Evolutionary conservation across 2,888 invertebrate genomes (phyloP).

Genomic region (Lithophane leautieri): DNA sequence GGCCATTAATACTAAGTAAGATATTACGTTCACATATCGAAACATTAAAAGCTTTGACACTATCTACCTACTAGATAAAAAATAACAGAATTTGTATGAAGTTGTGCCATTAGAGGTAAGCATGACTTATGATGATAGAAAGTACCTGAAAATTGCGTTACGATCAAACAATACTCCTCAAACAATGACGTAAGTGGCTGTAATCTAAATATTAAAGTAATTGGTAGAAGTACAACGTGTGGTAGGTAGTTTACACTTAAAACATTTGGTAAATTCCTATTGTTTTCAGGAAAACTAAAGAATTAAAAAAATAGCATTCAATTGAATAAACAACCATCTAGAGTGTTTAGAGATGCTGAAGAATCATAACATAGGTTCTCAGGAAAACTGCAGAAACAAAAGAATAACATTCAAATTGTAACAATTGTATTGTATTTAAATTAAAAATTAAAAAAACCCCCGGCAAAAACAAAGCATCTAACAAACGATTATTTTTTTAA

Average conservation of each 20-base stretch:
- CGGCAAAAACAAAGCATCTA: too few relatives aligned
- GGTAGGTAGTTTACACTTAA: neutral
- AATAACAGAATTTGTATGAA: neutral
- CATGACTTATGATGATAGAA: neutral
- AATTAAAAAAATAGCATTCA: too few relatives aligned
- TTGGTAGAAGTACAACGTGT: neutral
- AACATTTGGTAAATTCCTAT: too few relatives aligned
- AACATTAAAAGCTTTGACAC: conserved; percentile 41
- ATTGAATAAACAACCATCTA: too few relatives aligned
- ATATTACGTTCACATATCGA: conserved; percentile 29
- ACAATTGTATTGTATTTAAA: too few relatives aligned
- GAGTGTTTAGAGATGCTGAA: too few relatives aligned
- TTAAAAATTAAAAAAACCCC: too few relatives aligned
- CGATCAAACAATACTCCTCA: neutral
- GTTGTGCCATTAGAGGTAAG: neutral
- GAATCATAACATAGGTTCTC: too few relatives aligned
- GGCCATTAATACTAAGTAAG: conserved; percentile 1
- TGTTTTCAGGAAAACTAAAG: too few relatives aligned
- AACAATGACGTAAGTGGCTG: neutral
- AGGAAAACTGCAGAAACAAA: too few relatives aligned
- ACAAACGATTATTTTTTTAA: too few relatives aligned
- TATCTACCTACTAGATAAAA: conserved; percentile 25
- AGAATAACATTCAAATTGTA: too few relatives aligned
- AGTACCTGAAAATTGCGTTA: conserved; percentile 1
- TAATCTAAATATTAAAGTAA: conserved; percentile 1